A percentile compares a stretch with the other conserved stretches of the same genome.
phyloP scores from a whole-genome alignment of 2,113 vertebrate genomes.

The Etia nguti region DNA sequence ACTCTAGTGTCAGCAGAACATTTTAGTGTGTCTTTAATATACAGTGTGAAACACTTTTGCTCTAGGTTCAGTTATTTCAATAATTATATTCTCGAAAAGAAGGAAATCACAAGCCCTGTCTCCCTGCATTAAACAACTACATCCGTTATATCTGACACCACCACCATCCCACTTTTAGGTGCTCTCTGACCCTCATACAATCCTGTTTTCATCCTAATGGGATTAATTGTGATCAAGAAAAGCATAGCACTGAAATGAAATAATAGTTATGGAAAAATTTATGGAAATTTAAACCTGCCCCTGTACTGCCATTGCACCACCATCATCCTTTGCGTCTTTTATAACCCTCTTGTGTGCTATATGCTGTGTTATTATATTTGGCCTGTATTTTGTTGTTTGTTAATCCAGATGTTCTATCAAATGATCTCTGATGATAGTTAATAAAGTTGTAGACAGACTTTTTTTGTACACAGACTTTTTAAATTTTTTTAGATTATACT shows the following conservation, averaged over 20 bases:
- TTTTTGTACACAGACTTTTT: background rate
- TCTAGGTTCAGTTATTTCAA: background rate
- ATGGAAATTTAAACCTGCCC: background rate
- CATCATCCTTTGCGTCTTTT: background rate
- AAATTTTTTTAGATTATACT: background rate
- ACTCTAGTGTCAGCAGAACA: too few species aligned
- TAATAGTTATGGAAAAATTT: background rate
- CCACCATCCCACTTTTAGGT: background rate
- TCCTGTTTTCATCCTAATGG: background rate
- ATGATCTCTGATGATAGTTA: background rate
- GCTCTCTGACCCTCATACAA: background rate
- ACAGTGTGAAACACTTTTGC: background rate
- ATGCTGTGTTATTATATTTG: background rate
- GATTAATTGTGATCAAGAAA: background rate
- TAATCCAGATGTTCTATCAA: background rate
- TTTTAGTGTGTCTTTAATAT: too few species aligned
- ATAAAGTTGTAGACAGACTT: background rate
- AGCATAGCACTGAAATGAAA: background rate
- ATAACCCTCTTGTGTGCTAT: background rate
- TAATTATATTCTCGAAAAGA: background rate
- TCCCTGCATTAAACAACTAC: background rate
- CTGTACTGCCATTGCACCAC: background rate
- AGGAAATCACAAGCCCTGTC: background rate
- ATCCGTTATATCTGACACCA: background rate
- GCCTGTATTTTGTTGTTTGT: background rate